A percentile compares a stretch with the other conserved stretches of the same genome.
phyloP scores from a whole-genome alignment of 2,797 vertebrate genomes.

The Enteromius anoplus region DNA sequence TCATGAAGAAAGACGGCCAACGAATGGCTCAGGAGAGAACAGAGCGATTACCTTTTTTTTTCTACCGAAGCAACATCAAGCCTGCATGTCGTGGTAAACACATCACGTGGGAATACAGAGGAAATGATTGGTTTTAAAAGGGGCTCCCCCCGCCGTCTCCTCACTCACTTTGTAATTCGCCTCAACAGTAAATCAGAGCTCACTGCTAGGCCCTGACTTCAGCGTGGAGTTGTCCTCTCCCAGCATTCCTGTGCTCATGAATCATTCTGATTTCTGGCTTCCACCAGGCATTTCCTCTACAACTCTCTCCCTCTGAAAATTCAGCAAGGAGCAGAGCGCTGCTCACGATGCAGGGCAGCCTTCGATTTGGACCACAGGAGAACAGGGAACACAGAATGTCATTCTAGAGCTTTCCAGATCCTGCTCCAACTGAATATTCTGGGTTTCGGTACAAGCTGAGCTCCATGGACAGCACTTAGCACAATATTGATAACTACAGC shows the following conservation, averaged over 20 bases:
- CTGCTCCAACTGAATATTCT: neutral
- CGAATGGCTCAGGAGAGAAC: conserved; percentile 28
- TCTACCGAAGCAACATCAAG: conserved; percentile 86
- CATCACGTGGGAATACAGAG: conserved; percentile 87
- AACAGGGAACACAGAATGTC: conserved; percentile 26
- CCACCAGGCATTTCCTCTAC: conserved; percentile 97
- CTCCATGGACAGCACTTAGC: conserved; percentile 1
- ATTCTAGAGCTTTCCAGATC: conserved; percentile 26
- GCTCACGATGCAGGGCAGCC: conserved; percentile 57
- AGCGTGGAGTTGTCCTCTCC: conserved; percentile 78
- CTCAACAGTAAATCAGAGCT: conserved; percentile 98
- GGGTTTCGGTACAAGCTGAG: neutral
- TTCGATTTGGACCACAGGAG: conserved; percentile 46
- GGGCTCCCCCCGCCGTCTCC: conserved; percentile 90
- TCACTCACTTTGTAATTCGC: conserved; percentile 91
- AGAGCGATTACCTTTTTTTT: conserved; percentile 63
- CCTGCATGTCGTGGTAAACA: conserved; percentile 90
- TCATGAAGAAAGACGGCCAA: conserved; percentile 60
- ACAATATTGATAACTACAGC: neutral
- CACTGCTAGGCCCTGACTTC: conserved; percentile 88
- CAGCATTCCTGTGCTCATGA: conserved; percentile 93
- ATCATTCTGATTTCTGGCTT: conserved; percentile 97
- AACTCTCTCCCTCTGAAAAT: conserved; percentile 66
- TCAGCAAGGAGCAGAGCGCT: conserved; percentile 79
- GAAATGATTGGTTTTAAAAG: conserved; percentile 91